A percentile compares a stretch with the other conserved stretches of the same genome.
Conservation (phyloP, 37 sponge, comb jelly and placozoan genomes). For the Eunapius fragilis region DNA sequence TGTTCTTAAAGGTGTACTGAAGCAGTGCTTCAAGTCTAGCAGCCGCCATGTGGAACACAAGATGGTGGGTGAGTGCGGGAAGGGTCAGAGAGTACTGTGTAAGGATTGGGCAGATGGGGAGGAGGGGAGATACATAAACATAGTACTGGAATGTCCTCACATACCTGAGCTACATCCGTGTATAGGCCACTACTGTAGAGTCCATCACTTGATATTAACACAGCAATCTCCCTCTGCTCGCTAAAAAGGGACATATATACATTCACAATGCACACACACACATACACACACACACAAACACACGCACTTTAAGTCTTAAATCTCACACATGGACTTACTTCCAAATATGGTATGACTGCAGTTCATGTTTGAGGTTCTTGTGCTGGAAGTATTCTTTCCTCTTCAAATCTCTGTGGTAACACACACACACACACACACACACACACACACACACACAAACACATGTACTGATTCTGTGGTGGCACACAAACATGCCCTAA, state of each 20-base stretch:
- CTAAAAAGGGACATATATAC: background rate
- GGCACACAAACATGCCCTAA: slow-evolving; percentile 8
- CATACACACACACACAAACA: background rate
- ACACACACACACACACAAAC: slow-evolving; percentile 21
- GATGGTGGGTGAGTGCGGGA: slow-evolving; percentile 52
- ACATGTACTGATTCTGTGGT: background rate
- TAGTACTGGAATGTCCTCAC: background rate
- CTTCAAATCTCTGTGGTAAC: slow-evolving; percentile 23
- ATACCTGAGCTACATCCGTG: slow-evolving; percentile 62
- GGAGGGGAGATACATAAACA: too few relatives aligned
- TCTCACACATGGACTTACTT: slow-evolving; percentile 3
- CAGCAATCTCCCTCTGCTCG: slow-evolving; percentile 29
- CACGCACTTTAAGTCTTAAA: background rate
- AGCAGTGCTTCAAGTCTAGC: slow-evolving; percentile 44
- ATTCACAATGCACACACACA: background rate
- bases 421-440: slow-evolving; percentile 1
- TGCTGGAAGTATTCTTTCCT: slow-evolving; percentile 44
- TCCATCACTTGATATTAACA: slow-evolving; percentile 12
- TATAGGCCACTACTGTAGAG: slow-evolving; percentile 54
- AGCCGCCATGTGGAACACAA: slow-evolving; percentile 54
- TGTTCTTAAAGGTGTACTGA: slow-evolving; percentile 60
- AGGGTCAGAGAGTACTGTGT: slow-evolving; percentile 45
- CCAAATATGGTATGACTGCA: background rate
- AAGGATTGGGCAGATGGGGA: background rate
- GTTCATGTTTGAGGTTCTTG: slow-evolving; percentile 28